Evolutionary conservation across 2,888 invertebrate genomes (phyloP).

Genomic region (Oscheius myriophilus): DNA sequence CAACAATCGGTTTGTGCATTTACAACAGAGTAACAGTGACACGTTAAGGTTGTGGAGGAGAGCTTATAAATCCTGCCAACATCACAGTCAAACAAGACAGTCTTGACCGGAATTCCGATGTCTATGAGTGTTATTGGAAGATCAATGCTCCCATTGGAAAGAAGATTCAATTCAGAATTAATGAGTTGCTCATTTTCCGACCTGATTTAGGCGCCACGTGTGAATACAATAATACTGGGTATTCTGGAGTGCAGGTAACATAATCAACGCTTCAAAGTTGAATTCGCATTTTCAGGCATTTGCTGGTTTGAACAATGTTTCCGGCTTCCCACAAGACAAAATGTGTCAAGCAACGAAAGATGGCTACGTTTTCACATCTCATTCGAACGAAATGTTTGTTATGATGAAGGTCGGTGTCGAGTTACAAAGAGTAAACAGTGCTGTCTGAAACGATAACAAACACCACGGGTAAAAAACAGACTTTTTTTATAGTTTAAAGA

Average conservation of each 20-base stretch:
- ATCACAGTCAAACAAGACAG: constrained; percentile 42
- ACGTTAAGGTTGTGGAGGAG: constrained; percentile 60
- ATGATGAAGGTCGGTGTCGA: constrained; percentile 33
- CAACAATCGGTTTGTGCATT: constrained; percentile 47
- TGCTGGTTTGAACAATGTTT: constrained; percentile 47
- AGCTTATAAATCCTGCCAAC: constrained; percentile 38
- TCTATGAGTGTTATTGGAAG: constrained; percentile 50
- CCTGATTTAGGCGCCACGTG: constrained; percentile 22
- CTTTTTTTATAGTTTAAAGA: no score
- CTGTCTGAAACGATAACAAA: not conserved
- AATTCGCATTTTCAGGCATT: constrained; percentile 55
- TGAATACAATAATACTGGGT: constrained; percentile 28
- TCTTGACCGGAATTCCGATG: constrained; percentile 40
- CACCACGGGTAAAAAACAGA: not conserved
- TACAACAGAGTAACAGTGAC: not conserved
- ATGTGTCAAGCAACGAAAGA: constrained; percentile 31
- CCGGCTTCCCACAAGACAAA: constrained; percentile 48
- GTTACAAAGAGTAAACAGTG: not conserved
- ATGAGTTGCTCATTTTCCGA: constrained; percentile 32
- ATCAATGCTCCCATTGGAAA: constrained; percentile 44
- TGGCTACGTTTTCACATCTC: constrained; percentile 34
- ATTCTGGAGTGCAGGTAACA: constrained; percentile 37
- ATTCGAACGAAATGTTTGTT: constrained; percentile 56
- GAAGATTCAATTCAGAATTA: constrained; percentile 39
- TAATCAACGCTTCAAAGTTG: not conserved